These are phyloP conservation scores for Poecilia picta DNA, from an alignment of 2,797 vertebrate genomes.

Conservation along the genomic window DNA sequence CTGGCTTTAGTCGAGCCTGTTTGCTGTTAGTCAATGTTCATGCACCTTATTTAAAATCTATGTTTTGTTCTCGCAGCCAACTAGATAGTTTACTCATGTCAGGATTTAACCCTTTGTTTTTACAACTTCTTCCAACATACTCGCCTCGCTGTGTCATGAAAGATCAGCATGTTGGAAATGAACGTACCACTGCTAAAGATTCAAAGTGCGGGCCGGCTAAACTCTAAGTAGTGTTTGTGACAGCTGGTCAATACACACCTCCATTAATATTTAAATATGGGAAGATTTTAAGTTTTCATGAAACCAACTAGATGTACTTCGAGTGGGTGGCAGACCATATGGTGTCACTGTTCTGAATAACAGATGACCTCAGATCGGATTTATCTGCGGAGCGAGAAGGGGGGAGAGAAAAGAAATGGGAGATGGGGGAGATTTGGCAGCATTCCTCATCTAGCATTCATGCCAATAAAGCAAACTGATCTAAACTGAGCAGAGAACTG, in stretches of 20 bases:
- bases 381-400: conserved; percentile 60
- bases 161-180: conserved; percentile 20
- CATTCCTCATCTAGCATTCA: conserved; percentile 62
- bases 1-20: not conserved
- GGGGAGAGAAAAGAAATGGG: conserved; percentile 44
- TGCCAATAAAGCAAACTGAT: conserved; percentile 65
- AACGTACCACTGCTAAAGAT: conserved; percentile 28
- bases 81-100: not conserved
- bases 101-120: conserved; percentile 10
- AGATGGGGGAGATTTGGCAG: conserved; percentile 59
- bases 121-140: not conserved
- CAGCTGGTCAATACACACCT: conserved; percentile 53
- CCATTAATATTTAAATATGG: conserved; percentile 71
- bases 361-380: conserved; percentile 78
- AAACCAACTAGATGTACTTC: conserved; percentile 58
- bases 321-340: conserved; percentile 75
- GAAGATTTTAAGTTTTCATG: conserved; percentile 76
- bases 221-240: conserved; percentile 47
- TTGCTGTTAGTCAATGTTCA: not conserved
- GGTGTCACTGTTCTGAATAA: conserved; percentile 77
- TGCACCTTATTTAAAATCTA: not conserved
- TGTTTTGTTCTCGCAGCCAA: not conserved
- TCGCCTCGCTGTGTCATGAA: conserved; percentile 8
- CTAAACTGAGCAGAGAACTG: conserved; percentile 37
- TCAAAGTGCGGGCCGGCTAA: conserved; percentile 43